Evolutionary conservation across 1,140 invertebrate species (phyloP).

Genomic region (Pseudobourletiella spinata): DNA sequence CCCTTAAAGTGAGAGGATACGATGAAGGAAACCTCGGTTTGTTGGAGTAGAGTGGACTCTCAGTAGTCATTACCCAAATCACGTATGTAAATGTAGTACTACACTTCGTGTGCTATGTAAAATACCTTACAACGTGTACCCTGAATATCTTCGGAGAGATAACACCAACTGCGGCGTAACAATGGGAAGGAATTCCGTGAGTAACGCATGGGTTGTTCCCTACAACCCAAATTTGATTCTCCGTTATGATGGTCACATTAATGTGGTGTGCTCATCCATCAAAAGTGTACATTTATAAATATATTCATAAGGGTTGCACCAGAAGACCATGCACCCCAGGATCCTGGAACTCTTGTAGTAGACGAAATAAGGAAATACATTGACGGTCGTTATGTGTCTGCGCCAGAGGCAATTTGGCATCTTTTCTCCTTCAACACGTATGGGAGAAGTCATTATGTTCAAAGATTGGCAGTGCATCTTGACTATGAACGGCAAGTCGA

Average conservation of each 20-base stretch:
- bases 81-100: too few relatives aligned
- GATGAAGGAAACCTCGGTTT: too few relatives aligned
- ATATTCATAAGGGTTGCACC: slow-evolving; percentile 25
- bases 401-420: slow-evolving; percentile 38
- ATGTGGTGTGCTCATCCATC: slow-evolving; percentile 46
- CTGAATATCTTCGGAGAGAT: slow-evolving; percentile 39
- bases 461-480: too few relatives aligned
- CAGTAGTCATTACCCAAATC: too few relatives aligned
- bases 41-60: too few relatives aligned
- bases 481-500: slow-evolving; percentile 5
- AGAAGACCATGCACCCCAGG: background rate
- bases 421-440: slow-evolving; percentile 30
- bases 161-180: slow-evolving; percentile 32
- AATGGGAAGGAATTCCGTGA: slow-evolving; percentile 30
- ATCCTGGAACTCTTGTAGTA: too few relatives aligned
- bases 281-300: slow-evolving; percentile 43
- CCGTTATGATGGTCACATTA: slow-evolving; percentile 45
- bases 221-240: slow-evolving; percentile 45
- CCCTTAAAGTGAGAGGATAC: too few relatives aligned
- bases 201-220: slow-evolving; percentile 48
- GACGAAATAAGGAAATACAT: slow-evolving; percentile 29
- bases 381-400: too few relatives aligned
- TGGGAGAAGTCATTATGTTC: slow-evolving; percentile 35
- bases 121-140: too few relatives aligned
- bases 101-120: too few relatives aligned